Percentiles rank a stretch among this genome's conserved stretches.
Conservation (phyloP, 2,113 vertebrate species). For the Callithrix jacchus region DNA sequence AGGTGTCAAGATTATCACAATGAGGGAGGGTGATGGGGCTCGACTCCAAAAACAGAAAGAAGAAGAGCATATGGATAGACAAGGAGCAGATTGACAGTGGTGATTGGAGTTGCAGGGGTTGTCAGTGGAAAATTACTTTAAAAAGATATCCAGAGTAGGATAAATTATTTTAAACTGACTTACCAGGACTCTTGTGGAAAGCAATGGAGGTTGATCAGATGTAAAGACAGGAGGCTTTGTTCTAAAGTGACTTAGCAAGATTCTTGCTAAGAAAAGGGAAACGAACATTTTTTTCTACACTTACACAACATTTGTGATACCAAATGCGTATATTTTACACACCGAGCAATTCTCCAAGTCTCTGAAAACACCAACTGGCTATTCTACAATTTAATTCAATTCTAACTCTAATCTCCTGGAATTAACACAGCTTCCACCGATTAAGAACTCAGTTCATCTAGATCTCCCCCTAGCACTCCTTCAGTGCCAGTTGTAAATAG, state of each 20-base stretch:
- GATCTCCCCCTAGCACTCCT: too few relatives aligned
- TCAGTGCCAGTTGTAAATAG: background rate
- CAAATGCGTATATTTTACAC: too few relatives aligned
- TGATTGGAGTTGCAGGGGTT: background rate
- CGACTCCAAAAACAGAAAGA: background rate
- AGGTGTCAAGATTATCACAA: background rate
- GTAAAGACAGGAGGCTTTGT: background rate
- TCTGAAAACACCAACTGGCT: background rate
- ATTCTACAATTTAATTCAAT: too few relatives aligned
- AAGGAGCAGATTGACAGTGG: background rate
- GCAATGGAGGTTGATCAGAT: background rate
- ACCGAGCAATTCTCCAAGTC: background rate
- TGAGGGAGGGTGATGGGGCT: background rate
- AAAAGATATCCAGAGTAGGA: background rate
- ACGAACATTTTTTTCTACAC: background rate
- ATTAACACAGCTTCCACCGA: too few relatives aligned
- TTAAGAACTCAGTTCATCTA: too few relatives aligned
- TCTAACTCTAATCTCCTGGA: too few relatives aligned
- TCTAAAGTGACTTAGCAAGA: background rate
- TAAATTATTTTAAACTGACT: background rate
- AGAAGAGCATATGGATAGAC: background rate
- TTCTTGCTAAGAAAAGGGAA: background rate
- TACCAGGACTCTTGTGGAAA: background rate
- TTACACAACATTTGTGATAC: background rate
- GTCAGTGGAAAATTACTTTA: background rate